These are phyloP conservation scores for Lasioglossum calceatum DNA, from an alignment of 2,888 invertebrate genomes.

Conservation along the genomic window DNA sequence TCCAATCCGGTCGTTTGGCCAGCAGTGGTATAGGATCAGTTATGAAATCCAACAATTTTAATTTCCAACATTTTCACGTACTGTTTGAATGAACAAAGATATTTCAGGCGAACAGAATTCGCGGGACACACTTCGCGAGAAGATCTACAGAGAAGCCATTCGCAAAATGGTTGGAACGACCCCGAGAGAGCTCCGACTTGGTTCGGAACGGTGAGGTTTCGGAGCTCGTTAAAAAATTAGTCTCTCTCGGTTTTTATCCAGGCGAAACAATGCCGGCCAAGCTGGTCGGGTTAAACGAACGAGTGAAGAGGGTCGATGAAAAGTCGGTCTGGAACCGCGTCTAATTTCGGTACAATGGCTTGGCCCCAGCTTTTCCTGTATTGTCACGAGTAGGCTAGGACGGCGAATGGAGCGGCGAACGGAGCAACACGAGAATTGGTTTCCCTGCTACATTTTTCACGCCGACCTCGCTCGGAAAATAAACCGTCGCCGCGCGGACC, in stretches of 20 bases:
- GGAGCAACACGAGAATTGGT: conserved; percentile 66
- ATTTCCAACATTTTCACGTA: too few relatives aligned
- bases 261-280: background rate
- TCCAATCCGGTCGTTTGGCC: too few relatives aligned
- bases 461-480: conserved; percentile 57
- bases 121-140: background rate
- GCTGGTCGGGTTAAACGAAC: conserved; percentile 3
- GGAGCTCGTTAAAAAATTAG: conserved; percentile 13
- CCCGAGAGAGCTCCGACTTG: background rate
- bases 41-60: too few relatives aligned
- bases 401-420: conserved; percentile 40
- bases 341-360: conserved; percentile 47
- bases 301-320: conserved; percentile 1
- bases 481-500: conserved; percentile 53
- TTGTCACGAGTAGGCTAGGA: conserved; percentile 47
- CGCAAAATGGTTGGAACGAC: background rate
- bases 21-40: too few relatives aligned
- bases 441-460: conserved; percentile 71
- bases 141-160: background rate
- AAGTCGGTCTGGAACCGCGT: conserved; percentile 14
- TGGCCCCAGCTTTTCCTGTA: conserved; percentile 41
- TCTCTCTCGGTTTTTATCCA: background rate
- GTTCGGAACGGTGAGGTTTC: background rate
- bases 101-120: too few relatives aligned
- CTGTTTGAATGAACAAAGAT: too few relatives aligned